Evolutionary conservation across 2,797 vertebrate species (phyloP), one percentile per base, ranked within the genome.

Genomic region (Tangara arthus): DNA sequence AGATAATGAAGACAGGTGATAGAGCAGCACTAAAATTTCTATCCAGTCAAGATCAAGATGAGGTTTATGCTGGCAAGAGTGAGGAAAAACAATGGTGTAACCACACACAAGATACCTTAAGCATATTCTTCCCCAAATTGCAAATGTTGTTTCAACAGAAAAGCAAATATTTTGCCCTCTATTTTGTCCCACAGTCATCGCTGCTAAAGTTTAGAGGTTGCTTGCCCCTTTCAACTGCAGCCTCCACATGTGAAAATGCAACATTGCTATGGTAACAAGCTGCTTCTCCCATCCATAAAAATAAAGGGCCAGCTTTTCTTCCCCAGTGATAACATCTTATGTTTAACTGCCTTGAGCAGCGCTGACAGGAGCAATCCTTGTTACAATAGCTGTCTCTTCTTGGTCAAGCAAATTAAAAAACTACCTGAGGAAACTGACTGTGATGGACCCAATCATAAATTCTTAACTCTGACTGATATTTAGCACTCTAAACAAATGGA

Each of bases 381-480:
- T 56, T 94, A 82, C 50, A 93, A 71, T 19, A 90, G 52, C 90
- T 12, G 6, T 30, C 72, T 56, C 15, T 39, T 84, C 60, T 82
- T 76, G 47, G 81, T 60, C 84, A 95, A 94, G 92, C 68, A 94
- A 95, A 93, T 81, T 23, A 66, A 95, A 96, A 76, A 56, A 41
- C 35, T 56, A 16, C 46, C 66, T 87, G 41, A n/a, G 27, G 53
- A 76, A 92, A 86, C 72, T 12, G 71, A 77, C 46, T 60, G 19
- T 75, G 71, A 80, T 78, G 76, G 65, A 83, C 39, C 63, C 39
- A 69, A 19, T 66, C 53, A 55, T 70, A 96, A 95, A 94, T 60
- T 59, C 41, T 75, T 82, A 72, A 34, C 28, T 42, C 79, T 80
- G 72, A n/a, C 28, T 46, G 73, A 23, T 50, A 72, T 81, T 84